Evolutionary conservation across 2,113 vertebrate genomes (phyloP), one percentile per base, ranked within the genome.

Genomic region (Hyaena hyaena): DNA sequence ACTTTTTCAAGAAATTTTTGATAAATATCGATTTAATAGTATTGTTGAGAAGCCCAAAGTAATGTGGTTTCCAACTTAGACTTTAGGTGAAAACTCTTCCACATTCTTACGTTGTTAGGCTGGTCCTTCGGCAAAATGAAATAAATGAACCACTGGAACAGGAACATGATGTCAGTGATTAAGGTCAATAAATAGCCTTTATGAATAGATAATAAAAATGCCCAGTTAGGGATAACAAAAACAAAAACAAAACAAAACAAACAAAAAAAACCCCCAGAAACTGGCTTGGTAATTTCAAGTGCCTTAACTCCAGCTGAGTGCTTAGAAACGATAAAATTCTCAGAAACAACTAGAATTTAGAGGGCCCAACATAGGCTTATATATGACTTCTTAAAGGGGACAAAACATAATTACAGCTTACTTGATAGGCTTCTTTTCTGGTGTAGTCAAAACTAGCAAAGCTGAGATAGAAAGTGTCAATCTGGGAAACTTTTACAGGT

Each of bases 201-300:
- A 87, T 95, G 88, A 96, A 95, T 95, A 77, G 84, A 74, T 74
- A 95, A 91, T 96, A 69, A 96, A 93, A 93, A 92, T 93, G 82
- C 8, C 61, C 45, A 80, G 66, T 88, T 92, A 65, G 45, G 12
- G 14, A 65, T 76, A 83, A 43, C 92, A 73, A 83, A 39, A 94
- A 71, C 55, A 19, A 55, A 53, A 55, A 55, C 16, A 55, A 55
- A 55, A 58, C 55, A 55, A 55, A 58, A 58, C 58, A 61, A 23
- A 7, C 58, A 61, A 61, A 61, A 88, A 24, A 69, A 16, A 39
- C 39, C 39, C 39, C 16, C 35, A n/a, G n/a, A 73, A 97, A 93
- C n/a, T 65, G 39, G 26, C 48, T 95, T 90, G n/a, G 12, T 95
- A 81, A 93, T 83, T 97, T 95, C 85, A 96, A 95, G 69, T 90